These are phyloP conservation scores for Aspiorhynchus laticeps DNA, from an alignment of 2,113 vertebrate genomes.

Conservation along the genomic window DNA sequence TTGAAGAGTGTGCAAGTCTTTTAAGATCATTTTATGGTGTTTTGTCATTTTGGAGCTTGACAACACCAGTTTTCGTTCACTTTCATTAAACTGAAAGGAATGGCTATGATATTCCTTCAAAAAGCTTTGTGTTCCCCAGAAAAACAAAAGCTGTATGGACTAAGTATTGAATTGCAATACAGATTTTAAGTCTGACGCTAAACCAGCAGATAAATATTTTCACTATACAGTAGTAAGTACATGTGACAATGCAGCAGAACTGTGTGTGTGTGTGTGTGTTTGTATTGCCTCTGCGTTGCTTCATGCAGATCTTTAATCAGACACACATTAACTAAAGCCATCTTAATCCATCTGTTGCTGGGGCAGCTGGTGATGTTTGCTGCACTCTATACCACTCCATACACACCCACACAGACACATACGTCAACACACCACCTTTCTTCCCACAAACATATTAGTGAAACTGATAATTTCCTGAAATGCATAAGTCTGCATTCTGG, in stretches of 20 bases:
- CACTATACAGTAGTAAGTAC: not conserved
- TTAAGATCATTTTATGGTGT: not conserved
- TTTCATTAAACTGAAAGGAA: not conserved
- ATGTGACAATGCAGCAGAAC: constrained; percentile 17
- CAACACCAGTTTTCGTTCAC: not conserved
- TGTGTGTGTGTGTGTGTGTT: not conserved
- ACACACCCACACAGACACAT: not conserved
- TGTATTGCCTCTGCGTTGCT: constrained; percentile 14
- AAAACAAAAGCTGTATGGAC: not conserved
- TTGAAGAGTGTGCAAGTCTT: not conserved
- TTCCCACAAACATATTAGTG: not conserved
- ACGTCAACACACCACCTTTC: not conserved
- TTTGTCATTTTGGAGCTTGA: not conserved
- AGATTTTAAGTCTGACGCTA: not conserved
- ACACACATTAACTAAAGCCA: constrained; percentile 49
- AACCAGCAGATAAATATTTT: not conserved
- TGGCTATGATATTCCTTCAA: too few relatives aligned
- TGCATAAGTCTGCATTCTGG: not conserved
- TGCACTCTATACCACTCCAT: not conserved
- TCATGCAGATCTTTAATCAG: constrained; percentile 46
- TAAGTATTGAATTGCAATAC: not conserved
- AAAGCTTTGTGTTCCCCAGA: not conserved
- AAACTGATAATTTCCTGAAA: not conserved
- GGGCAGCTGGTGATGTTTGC: constrained; percentile 54
- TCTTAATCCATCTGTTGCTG: constrained; percentile 64